A percentile compares a stretch with the other conserved stretches of the same genome.
Evolutionary conservation across 2,888 invertebrate genomes (phyloP).

Genomic region (Sabellastarte sp.): DNA sequence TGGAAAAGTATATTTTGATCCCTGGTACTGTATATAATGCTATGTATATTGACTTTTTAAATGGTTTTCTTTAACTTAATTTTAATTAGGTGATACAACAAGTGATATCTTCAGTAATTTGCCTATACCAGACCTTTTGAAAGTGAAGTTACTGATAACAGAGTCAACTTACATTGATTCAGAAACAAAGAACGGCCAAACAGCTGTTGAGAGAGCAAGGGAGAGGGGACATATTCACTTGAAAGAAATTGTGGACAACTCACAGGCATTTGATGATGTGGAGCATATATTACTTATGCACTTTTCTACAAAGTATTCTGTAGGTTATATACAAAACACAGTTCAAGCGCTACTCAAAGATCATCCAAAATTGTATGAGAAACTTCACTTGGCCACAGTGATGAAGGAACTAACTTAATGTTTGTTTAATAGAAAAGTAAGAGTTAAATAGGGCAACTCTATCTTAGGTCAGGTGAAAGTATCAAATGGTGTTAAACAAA

Average conservation of each 20-base stretch:
- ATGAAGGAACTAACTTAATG: no score
- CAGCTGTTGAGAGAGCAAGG: slow-evolving; percentile 32
- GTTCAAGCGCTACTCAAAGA: no score
- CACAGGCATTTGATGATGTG: slow-evolving; percentile 40
- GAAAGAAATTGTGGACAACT: slow-evolving; percentile 39
- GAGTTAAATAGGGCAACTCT: no score
- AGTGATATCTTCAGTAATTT: slow-evolving; percentile 42
- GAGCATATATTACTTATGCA: slow-evolving; percentile 43
- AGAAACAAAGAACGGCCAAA: slow-evolving; percentile 15
- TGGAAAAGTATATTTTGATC: no score
- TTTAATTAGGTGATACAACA: slow-evolving; percentile 46
- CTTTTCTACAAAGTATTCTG: slow-evolving; percentile 47
- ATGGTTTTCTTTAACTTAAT: neutral
- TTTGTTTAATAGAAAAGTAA: no score
- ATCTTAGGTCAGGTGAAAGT: no score
- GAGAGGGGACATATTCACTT: slow-evolving; percentile 47
- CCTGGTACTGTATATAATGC: neutral
- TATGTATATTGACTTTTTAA: neutral
- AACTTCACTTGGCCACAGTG: no score
- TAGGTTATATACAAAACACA: slow-evolving; percentile 31
- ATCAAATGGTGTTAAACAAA: no score
- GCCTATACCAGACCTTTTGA: slow-evolving; percentile 41
- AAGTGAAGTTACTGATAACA: slow-evolving; percentile 46
- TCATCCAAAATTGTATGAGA: no score
- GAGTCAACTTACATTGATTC: slow-evolving; percentile 48